Conservation (phyloP, 2,113 vertebrate genomes). For the Arenaria interpres region DNA sequence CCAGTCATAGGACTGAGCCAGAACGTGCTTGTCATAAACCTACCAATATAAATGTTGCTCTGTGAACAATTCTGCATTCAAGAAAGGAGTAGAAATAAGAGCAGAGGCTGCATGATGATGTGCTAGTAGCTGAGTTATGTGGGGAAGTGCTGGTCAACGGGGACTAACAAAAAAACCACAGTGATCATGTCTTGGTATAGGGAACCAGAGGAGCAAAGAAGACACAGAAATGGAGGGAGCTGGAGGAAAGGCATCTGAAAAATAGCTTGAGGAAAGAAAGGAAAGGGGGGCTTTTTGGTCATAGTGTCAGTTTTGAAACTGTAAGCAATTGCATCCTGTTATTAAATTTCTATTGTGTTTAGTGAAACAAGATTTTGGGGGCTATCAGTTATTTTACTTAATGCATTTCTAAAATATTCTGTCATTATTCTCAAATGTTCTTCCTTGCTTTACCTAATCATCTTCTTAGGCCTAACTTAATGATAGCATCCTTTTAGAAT, state of each 20-base stretch:
- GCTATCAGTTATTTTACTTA: background rate
- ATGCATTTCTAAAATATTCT: background rate
- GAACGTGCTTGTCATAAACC: background rate
- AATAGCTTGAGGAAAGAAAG: background rate
- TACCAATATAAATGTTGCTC: background rate
- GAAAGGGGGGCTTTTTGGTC: background rate
- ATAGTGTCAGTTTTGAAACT: background rate
- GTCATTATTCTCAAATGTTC: background rate
- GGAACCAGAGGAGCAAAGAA: background rate
- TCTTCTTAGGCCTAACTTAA: background rate
- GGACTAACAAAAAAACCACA: background rate
- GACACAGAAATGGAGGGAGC: background rate
- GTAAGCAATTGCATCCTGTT: background rate
- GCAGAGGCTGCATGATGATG: background rate
- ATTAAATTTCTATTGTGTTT: background rate
- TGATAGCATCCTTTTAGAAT: background rate
- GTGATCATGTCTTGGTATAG: background rate
- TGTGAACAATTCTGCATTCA: background rate
- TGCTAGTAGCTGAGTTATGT: background rate
- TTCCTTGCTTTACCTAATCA: background rate
- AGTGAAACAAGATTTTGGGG: background rate
- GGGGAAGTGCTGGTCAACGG: background rate
- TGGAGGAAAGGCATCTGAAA: background rate
- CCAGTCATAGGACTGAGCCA: background rate
- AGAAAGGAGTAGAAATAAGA: background rate